Base-by-base conservation (phyloP, 2,888 invertebrate species). In the Drosophila crucigera region DNA sequence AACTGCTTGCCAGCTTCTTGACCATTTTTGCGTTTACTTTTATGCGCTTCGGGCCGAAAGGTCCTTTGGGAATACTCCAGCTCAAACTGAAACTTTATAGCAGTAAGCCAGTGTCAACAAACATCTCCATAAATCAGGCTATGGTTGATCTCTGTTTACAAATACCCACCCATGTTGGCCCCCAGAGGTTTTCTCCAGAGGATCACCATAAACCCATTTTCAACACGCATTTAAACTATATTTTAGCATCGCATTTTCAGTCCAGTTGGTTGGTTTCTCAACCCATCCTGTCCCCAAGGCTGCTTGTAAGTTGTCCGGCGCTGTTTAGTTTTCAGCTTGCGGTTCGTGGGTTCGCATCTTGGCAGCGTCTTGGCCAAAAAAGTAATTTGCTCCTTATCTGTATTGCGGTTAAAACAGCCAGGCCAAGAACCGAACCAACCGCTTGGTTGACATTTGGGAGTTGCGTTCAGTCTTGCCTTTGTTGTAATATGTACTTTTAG, bases 301-400 rank as follows among this genome's bases (percentile, higher is more conserved):
- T 43, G 10, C 43, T 63, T 59, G 59, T 56, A 70, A 68, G 64
- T 76, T 68, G 65, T 78, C 73, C 84, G 66, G 75, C 56, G 59
- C 54, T 76, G 75, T 84, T 87, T 82, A 78, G 88, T 83, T 87
- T 80, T 65, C 72, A 68, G 79, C 63, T 84, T 90, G 89, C 71
- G 87, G 89, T 78, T 74, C 70, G 70, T 84, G 88, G 84, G 64
- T 78, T 72, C 50, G 82, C 80, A 80, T 69, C 77, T 69, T 31
- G 83, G 74, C 86, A 82, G 61, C 78, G 71, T 82, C 89, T 89
- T 90, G 90, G 88, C 88, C 90, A 84, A 83, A 90, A 88, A 88
- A 90, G 87, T 89, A 88, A 88, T 90, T 88, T 90, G 89, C 77
- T 84, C 82, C 83, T 90, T 88, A 88, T 88, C 90, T 88, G 83